phyloP scores from a whole-genome alignment of 2,113 vertebrate genomes.

The Irena cyanogastra region DNA sequence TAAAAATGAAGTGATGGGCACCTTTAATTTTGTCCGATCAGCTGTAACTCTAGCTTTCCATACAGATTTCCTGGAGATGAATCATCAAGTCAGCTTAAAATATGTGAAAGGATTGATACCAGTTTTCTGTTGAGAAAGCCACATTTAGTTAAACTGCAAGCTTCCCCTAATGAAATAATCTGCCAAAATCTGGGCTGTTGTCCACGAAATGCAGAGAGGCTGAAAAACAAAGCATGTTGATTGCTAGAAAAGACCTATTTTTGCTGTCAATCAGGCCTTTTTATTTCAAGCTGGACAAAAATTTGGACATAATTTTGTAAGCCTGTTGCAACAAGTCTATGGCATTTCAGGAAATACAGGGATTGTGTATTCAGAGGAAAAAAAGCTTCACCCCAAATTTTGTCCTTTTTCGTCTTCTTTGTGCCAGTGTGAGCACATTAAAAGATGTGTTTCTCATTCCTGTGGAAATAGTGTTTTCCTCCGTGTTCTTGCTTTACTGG shows the following conservation, averaged over 20 bases:
- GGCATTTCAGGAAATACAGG: background rate
- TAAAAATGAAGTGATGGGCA: background rate
- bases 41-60: background rate
- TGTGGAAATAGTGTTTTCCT: background rate
- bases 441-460: background rate
- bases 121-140: constrained; percentile 24
- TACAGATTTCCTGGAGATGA: constrained; percentile 18
- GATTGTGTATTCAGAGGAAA: background rate
- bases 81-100: constrained; percentile 13
- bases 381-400: background rate
- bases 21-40: constrained; percentile 17
- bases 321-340: background rate
- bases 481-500: accelerated
- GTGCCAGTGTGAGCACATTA: background rate
- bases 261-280: constrained; percentile 13
- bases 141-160: background rate
- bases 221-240: constrained; percentile 40
- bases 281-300: constrained; percentile 44
- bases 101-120: background rate
- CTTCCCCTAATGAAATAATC: constrained; percentile 47
- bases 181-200: constrained; percentile 38
- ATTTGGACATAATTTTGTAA: background rate
- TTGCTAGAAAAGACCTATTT: constrained; percentile 38
- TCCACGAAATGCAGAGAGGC: constrained; percentile 18
- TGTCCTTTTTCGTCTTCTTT: background rate